These are phyloP conservation scores for Myoxocephalus aenaeus DNA, from an alignment of 2,797 vertebrate genomes.

Conservation along the genomic window DNA sequence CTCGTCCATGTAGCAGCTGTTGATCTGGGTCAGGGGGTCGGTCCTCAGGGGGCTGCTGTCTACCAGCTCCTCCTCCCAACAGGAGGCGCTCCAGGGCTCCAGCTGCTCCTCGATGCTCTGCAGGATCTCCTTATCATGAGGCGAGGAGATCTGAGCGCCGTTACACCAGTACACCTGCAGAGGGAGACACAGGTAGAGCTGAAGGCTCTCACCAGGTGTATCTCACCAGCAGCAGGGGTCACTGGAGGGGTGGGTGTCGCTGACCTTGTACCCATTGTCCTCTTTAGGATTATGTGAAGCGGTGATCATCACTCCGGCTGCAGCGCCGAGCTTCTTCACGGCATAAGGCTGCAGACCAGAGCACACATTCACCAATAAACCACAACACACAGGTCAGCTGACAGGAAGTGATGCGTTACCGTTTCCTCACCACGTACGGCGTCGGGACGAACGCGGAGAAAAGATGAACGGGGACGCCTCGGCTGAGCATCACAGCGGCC, in stretches of 20 bases:
- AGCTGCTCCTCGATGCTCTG: constrained; percentile 89
- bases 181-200: constrained; percentile 4
- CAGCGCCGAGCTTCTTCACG: constrained; percentile 88
- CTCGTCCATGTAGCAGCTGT: constrained; percentile 90
- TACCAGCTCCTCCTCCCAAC: constrained; percentile 90
- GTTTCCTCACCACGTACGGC: constrained; percentile 93
- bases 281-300: constrained; percentile 97
- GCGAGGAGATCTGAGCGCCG: constrained; percentile 92
- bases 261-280: constrained; percentile 97
- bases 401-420: neutral
- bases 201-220: neutral
- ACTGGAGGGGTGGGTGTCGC: too few relatives aligned
- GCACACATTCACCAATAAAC: neutral
- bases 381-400: neutral
- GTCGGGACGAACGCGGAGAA: constrained; percentile 95
- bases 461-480: constrained; percentile 90
- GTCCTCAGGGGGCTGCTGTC: constrained; percentile 85
- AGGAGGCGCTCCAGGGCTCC: constrained; percentile 92
- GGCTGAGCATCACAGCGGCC: constrained; percentile 91
- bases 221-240: neutral
- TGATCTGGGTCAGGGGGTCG: constrained; percentile 89
- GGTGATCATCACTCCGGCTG: constrained; percentile 96
- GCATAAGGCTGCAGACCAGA: constrained; percentile 88
- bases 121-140: constrained; percentile 93
- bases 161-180: constrained; percentile 95